Percentiles rank a stretch among this genome's conserved stretches.
phyloP scores from a whole-genome alignment of 2,113 vertebrate genomes.

The Hippoglossus stenolepis region DNA sequence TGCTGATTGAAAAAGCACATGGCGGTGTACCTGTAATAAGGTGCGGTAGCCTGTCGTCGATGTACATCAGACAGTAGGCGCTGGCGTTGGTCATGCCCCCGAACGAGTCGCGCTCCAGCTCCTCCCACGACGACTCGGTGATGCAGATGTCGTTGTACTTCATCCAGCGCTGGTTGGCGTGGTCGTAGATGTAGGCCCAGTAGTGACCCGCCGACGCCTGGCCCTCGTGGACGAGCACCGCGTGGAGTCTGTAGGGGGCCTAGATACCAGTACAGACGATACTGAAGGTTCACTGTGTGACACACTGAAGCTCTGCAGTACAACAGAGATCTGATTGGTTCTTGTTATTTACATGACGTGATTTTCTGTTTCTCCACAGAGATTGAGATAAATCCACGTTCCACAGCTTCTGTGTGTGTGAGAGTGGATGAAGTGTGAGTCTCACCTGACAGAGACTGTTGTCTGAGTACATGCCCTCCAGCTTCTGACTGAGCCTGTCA shows the following conservation, averaged over 20 bases:
- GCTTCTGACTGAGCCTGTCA: slow-evolving; percentile 79
- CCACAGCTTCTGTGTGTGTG: slow-evolving; percentile 1
- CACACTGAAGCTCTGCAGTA: neutral
- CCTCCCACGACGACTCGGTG: slow-evolving; percentile 93
- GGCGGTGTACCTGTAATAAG: slow-evolving; percentile 82
- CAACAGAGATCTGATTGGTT: too few relatives aligned
- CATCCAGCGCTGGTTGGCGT: slow-evolving; percentile 89
- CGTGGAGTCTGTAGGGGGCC: slow-evolving; percentile 95
- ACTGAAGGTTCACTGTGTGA: too few relatives aligned
- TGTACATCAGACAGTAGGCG: slow-evolving; percentile 98
- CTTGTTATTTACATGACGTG: too few relatives aligned
- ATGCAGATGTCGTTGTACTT: slow-evolving; percentile 96
- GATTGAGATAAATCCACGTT: too few relatives aligned
- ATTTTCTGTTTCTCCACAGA: too few relatives aligned
- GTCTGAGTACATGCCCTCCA: slow-evolving; percentile 91
- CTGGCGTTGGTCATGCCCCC: slow-evolving; percentile 94
- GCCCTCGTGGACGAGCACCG: slow-evolving; percentile 95
- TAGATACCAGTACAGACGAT: slow-evolving; percentile 41
- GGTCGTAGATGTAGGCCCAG: slow-evolving; percentile 96
- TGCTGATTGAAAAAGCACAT: neutral
- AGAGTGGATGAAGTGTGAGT: slow-evolving; percentile 21
- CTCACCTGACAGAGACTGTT: slow-evolving; percentile 91
- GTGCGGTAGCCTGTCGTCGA: slow-evolving; percentile 83
- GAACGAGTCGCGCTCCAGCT: slow-evolving; percentile 93
- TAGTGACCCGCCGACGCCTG: slow-evolving; percentile 97